These are phyloP conservation scores for Zosterops lateralis DNA, from an alignment of 2,113 vertebrate genomes.

Conservation along the genomic window DNA sequence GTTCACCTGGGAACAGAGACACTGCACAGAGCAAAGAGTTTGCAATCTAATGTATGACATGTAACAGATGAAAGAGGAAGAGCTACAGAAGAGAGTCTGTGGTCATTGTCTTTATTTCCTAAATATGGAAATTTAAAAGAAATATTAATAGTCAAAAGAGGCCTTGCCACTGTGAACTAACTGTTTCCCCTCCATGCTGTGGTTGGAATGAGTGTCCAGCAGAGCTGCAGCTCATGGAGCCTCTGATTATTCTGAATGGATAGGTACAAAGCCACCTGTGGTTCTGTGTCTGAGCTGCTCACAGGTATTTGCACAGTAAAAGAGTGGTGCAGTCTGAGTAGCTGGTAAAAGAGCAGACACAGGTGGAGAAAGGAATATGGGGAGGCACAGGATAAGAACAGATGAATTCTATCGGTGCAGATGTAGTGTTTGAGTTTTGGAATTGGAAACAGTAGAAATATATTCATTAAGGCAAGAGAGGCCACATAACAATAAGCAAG, in stretches of 20 bases:
- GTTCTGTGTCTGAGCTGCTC: neutral
- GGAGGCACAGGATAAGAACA: neutral
- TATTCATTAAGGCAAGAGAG: neutral
- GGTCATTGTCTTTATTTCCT: neutral
- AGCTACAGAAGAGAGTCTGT: neutral
- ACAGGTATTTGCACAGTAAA: neutral
- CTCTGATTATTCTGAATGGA: neutral
- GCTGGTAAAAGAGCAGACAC: neutral
- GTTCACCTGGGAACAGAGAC: neutral
- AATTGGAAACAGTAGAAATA: neutral
- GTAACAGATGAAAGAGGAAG: neutral
- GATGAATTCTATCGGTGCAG: accelerated
- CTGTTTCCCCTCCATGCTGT: neutral
- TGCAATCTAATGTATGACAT: neutral
- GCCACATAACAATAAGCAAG: neutral
- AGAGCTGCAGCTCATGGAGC: neutral
- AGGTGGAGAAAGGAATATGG: neutral
- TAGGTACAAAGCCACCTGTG: neutral
- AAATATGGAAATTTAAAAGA: neutral
- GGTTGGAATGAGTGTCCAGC: neutral
- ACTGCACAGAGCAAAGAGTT: neutral
- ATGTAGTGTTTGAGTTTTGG: neutral
- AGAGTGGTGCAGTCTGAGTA: neutral
- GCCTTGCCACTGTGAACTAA: neutral
- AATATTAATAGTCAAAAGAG: neutral